Evolutionary conservation across 2,797 vertebrate genomes (phyloP).

Genomic region (Pampus argenteus): DNA sequence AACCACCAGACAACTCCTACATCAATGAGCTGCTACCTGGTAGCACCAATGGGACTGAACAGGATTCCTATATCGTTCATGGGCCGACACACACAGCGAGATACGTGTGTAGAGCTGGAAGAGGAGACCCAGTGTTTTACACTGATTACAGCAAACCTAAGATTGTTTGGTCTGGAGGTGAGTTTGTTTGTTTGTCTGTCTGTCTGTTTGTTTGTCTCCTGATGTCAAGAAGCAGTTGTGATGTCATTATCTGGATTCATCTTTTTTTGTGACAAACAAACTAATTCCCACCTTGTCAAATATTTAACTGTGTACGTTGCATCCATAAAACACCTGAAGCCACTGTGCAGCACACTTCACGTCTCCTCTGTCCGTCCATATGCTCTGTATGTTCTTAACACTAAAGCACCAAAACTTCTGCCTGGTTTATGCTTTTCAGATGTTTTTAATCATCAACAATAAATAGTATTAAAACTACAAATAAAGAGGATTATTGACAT

Average conservation of each 20-base stretch:
- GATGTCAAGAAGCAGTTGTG: not conserved
- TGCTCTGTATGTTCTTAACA: no score
- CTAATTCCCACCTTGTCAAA: no score
- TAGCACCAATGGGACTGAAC: constrained; percentile 32
- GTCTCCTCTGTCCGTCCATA: no score
- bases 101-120: constrained; percentile 60
- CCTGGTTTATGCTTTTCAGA: no score
- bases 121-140: constrained; percentile 49
- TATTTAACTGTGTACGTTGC: no score
- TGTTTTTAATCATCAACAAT: no score
- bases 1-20: not conserved
- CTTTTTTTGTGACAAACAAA: no score
- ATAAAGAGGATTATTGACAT: fast-evolving
- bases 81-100: constrained; percentile 45
- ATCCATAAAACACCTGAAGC: no score
- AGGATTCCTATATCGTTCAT: constrained; percentile 29
- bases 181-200: constrained; percentile 23
- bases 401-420: not conserved
- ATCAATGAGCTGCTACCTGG: constrained; percentile 39
- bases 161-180: constrained; percentile 56
- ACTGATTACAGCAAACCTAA: not conserved
- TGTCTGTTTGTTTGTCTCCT: not conserved
- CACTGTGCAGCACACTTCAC: no score
- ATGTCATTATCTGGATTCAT: not conserved
- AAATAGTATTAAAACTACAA: no score